Conservation (phyloP, 1,140 invertebrate genomes). For the Wiebesia pumilae region DNA sequence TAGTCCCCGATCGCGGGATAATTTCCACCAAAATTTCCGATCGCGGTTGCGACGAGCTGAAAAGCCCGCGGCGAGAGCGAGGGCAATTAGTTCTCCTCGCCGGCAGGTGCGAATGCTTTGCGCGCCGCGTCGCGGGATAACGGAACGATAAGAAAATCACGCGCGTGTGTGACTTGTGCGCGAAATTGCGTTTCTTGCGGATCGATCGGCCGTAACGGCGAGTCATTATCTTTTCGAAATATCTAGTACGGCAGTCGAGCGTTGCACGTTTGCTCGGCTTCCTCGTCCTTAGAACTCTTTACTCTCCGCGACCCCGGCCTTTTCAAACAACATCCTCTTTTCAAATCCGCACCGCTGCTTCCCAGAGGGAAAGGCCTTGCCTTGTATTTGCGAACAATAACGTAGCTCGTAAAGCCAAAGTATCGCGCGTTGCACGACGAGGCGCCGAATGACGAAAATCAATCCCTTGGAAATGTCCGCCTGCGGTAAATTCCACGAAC, state of each 20-base stretch:
- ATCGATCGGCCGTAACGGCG: too few relatives aligned
- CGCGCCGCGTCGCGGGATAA: not conserved
- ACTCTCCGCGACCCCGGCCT: too few relatives aligned
- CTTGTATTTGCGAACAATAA: not conserved
- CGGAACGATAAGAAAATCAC: not conserved
- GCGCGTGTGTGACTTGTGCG: not conserved
- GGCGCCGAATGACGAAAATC: not conserved
- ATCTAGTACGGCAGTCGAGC: not conserved
- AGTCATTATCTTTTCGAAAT: not conserved
- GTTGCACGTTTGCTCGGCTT: not conserved
- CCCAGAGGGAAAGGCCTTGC: not conserved
- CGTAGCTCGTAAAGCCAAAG: not conserved
- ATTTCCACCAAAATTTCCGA: not conserved
- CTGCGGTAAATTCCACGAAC: not conserved
- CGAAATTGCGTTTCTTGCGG: not conserved
- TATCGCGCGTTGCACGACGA: not conserved
- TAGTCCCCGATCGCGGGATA: not conserved
- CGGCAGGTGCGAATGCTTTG: not conserved
- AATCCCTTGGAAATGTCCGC: not conserved
- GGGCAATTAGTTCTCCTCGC: too few relatives aligned
- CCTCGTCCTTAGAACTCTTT: too few relatives aligned
- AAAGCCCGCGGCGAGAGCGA: not conserved
- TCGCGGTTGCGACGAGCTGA: not conserved
- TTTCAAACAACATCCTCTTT: not conserved
- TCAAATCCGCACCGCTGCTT: not conserved